These are phyloP conservation scores for Chelonus insularis DNA, from an alignment of 1,140 invertebrate species.

Conservation along the genomic window DNA sequence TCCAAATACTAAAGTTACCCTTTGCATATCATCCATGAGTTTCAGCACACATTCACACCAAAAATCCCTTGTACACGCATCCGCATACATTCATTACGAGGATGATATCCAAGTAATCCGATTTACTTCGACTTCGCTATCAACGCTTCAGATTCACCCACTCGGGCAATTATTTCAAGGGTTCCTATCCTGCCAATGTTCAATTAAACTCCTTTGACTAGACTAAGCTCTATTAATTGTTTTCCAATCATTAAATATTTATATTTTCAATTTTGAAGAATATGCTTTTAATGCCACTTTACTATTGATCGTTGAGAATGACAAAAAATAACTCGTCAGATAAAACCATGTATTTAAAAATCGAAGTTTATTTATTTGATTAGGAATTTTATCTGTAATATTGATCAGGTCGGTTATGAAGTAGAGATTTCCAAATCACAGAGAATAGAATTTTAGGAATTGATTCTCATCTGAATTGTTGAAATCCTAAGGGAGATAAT, in stretches of 20 bases:
- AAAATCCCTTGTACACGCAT: conserved; percentile 36
- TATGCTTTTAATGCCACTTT: not conserved
- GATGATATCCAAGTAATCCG: conserved; percentile 60
- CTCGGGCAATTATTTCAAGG: conserved; percentile 53
- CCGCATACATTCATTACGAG: conserved; percentile 58
- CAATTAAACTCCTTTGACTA: conserved; percentile 43
- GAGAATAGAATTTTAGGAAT: too few species aligned
- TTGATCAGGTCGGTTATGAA: too few species aligned
- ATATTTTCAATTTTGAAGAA: too few species aligned
- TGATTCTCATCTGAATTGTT: too few species aligned
- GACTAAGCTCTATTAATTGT: conserved; percentile 34
- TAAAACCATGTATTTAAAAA: too few species aligned
- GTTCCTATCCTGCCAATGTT: conserved; percentile 36
- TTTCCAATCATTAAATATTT: conserved; percentile 11
- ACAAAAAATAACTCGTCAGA: too few species aligned
- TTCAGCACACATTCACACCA: conserved; percentile 28
- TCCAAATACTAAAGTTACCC: conserved; percentile 23
- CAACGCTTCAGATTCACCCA: conserved; percentile 50
- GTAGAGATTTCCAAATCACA: too few species aligned
- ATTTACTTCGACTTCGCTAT: conserved; percentile 60
- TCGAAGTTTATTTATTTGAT: too few species aligned
- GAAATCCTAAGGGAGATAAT: too few species aligned
- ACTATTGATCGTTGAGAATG: too few species aligned
- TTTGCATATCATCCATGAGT: conserved; percentile 34
- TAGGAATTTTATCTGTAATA: too few species aligned